These are phyloP conservation scores for Odontomyia ornata DNA, from an alignment of 2,888 invertebrate species.

Conservation along the genomic window DNA sequence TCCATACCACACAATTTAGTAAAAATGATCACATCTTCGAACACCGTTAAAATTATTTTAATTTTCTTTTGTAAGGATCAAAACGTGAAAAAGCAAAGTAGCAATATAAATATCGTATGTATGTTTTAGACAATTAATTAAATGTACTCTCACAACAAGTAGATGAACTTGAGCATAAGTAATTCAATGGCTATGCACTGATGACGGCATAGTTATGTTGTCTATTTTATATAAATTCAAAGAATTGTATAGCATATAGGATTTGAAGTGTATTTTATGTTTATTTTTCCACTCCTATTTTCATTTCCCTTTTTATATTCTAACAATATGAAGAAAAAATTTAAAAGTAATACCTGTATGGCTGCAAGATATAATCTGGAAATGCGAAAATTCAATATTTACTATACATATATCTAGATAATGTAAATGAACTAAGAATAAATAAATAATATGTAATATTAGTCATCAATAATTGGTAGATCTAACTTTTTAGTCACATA, in stretches of 20 bases:
- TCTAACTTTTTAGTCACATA: conserved; percentile 18
- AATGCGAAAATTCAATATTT: not conserved
- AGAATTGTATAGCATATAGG: conserved; percentile 14
- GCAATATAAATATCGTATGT: conserved; percentile 32
- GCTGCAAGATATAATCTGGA: conserved; percentile 21
- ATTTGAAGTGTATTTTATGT: not conserved
- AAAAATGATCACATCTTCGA: too few species aligned
- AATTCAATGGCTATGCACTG: conserved; percentile 8
- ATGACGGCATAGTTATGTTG: not conserved
- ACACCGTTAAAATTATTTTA: too few species aligned
- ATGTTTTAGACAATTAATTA: conserved; percentile 27
- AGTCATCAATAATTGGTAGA: not conserved
- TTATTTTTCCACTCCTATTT: not conserved
- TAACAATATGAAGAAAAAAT: not conserved
- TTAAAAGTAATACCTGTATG: too few species aligned
- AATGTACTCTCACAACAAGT: conserved; percentile 5
- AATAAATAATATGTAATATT: too few species aligned
- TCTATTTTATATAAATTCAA: conserved; percentile 23
- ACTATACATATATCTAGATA: not conserved
- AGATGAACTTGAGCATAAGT: conserved; percentile 18
- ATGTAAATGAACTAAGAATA: not conserved
- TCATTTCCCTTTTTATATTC: not conserved
- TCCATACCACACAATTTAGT: too few species aligned
- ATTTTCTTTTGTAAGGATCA: too few species aligned
- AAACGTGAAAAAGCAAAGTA: not conserved